phyloP scores from a whole-genome alignment of 2,113 vertebrate genomes.

The Brachyhypopomus gauderio region DNA sequence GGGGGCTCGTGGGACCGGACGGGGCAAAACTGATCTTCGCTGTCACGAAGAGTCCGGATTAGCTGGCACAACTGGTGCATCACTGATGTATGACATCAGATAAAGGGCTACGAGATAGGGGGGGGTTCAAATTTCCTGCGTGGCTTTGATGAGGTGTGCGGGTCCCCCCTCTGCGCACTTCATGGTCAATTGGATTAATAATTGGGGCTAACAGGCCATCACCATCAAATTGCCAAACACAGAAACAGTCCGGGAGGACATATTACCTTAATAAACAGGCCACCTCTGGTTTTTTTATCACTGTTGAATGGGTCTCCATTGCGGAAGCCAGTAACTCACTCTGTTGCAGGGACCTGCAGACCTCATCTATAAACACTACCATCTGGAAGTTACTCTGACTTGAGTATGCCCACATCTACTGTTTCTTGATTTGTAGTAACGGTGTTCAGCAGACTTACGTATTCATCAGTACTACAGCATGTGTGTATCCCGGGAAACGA shows the following conservation, averaged over 20 bases:
- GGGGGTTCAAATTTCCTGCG: constrained; percentile 28
- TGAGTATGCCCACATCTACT: constrained; percentile 47
- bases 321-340: constrained; percentile 39
- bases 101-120: constrained; percentile 39
- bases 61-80: constrained; percentile 35
- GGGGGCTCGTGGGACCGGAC: not conserved
- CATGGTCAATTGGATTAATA: constrained; percentile 66
- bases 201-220: constrained; percentile 63
- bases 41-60: constrained; percentile 41
- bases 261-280: constrained; percentile 51
- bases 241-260: constrained; percentile 47
- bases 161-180: constrained; percentile 57
- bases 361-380: constrained; percentile 41
- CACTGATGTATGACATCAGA: constrained; percentile 54
- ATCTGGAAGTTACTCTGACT: constrained; percentile 56
- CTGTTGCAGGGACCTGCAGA: constrained; percentile 22
- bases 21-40: constrained; percentile 51
- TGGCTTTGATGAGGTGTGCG: constrained; percentile 10
- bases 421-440: not conserved
- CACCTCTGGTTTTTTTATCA: constrained; percentile 44
- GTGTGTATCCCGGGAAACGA: no score
- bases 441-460: no score
- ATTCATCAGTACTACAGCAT: no score
- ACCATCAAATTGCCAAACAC: constrained; percentile 60
- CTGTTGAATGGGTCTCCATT: not conserved